These are phyloP conservation scores for Heliocidaris tuberculata DNA, from an alignment of 35 echinoderm and acorn worm genomes.

Conservation along the genomic window DNA sequence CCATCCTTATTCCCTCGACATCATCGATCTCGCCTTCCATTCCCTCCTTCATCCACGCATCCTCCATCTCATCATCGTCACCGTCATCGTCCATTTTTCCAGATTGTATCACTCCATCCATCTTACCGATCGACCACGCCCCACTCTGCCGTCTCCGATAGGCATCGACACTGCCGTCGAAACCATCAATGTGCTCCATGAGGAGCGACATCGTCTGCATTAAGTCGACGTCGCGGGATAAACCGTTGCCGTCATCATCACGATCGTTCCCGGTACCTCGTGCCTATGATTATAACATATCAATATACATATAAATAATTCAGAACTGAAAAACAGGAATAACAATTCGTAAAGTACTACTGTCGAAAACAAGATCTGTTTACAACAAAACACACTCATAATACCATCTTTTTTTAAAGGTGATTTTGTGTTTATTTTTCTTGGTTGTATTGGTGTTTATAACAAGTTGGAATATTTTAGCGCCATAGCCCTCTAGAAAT, in stretches of 20 bases:
- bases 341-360: too few species aligned
- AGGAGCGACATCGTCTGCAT: not conserved
- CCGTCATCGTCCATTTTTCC: not conserved
- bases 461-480: too few species aligned
- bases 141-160: not conserved
- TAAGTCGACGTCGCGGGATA: not conserved
- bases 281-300: not conserved
- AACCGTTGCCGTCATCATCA: not conserved
- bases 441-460: too few species aligned
- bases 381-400: too few species aligned
- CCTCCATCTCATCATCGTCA: not conserved
- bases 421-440: too few species aligned
- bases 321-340: too few species aligned
- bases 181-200: not conserved
- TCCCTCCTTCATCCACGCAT: not conserved
- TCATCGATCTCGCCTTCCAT: constrained; percentile 6
- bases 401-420: too few species aligned
- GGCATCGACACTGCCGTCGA: not conserved
- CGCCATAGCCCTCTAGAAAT: too few species aligned
- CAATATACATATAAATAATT: not conserved
- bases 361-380: too few species aligned
- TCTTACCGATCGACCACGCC: not conserved
- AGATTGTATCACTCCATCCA: not conserved
- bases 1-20: not conserved
- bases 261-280: not conserved